Evolutionary conservation across 2,113 vertebrate genomes (phyloP), one percentile per base, ranked within the genome.

Genomic region (Bolborhynchus lineola): DNA sequence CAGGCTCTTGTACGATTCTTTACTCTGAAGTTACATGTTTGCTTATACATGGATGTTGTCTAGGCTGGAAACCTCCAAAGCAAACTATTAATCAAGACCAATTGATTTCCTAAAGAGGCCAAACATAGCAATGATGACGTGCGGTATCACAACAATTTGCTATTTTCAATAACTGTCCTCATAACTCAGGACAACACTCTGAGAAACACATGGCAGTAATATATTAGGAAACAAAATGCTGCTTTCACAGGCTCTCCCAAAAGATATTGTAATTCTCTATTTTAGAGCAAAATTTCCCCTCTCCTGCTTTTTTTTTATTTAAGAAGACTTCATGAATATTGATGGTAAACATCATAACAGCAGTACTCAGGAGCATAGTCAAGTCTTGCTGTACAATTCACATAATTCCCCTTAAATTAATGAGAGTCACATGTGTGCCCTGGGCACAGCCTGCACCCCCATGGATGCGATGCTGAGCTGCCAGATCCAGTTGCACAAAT

Each of bases 271-370:
- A 55, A 33, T 10, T 78, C 85, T 28, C 44, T 7, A 2, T 1
- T 85, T 71, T n/a, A 41, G 7, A 78, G 75, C 23, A 81, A 52
- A 94, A 89, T 44, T 39, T 76, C 60, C 69, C 37, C 33, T 35
- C 77, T 62, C 50, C 37, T 78, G 33, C 35, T 35, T 29, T 37
- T 42, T 33, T 72, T 60, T 90, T 93, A 93, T 88, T 57, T 26
- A 97, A 94, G 47, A 59, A 88, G 60, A 39, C 52, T 95, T 94
- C 83, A 96, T 57, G 69, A 86, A 89, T 97, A 96, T 90, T 96
- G 79, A 94, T 96, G 72, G 44, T 93, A 96, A 97, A 97, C 92
- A 94, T 94, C 87, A 93, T 93, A 97, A 94, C 90, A 71, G 70
- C 95, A 93, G 82, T 91, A 53, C 95, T 92, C 92, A 59, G 94